These are phyloP conservation scores for Drosophila jambulina DNA, from an alignment of 1,140 invertebrate genomes.

Conservation along the genomic window DNA sequence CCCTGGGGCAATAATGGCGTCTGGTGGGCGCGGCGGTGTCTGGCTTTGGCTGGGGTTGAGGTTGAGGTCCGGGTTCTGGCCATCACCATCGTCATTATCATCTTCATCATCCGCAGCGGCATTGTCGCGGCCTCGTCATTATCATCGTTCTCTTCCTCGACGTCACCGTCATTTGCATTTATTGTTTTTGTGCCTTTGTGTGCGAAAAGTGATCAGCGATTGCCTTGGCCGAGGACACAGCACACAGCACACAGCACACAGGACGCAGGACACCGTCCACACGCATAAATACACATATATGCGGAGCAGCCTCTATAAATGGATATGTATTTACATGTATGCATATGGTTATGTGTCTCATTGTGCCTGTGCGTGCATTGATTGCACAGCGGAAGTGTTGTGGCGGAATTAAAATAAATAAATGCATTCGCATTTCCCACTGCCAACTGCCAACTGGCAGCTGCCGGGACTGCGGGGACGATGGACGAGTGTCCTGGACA, in stretches of 20 bases:
- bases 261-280: slow-evolving; percentile 18
- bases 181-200: slow-evolving; percentile 81
- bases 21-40: slow-evolving; percentile 62
- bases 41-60: slow-evolving; percentile 45
- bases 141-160: slow-evolving; percentile 27
- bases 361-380: slow-evolving; percentile 77
- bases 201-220: slow-evolving; percentile 80
- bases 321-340: slow-evolving; percentile 34
- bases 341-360: slow-evolving; percentile 64
- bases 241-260: slow-evolving; percentile 23
- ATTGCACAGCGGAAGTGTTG: slow-evolving; percentile 81
- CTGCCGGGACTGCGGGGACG: slow-evolving; percentile 4
- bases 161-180: slow-evolving; percentile 77
- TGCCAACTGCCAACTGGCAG: slow-evolving; percentile 41
- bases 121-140: slow-evolving; percentile 36
- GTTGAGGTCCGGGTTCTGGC: slow-evolving; percentile 56
- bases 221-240: slow-evolving; percentile 62
- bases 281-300: slow-evolving; percentile 17
- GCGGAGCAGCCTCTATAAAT: slow-evolving; percentile 15
- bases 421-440: slow-evolving; percentile 77
- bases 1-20: slow-evolving; percentile 60
- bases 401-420: slow-evolving; percentile 84
- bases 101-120: slow-evolving; percentile 32
- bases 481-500: slow-evolving; percentile 10
- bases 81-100: slow-evolving; percentile 32